These are phyloP conservation scores for Etheostoma perlongum DNA, from an alignment of 2,797 vertebrate species.

Conservation along the genomic window DNA sequence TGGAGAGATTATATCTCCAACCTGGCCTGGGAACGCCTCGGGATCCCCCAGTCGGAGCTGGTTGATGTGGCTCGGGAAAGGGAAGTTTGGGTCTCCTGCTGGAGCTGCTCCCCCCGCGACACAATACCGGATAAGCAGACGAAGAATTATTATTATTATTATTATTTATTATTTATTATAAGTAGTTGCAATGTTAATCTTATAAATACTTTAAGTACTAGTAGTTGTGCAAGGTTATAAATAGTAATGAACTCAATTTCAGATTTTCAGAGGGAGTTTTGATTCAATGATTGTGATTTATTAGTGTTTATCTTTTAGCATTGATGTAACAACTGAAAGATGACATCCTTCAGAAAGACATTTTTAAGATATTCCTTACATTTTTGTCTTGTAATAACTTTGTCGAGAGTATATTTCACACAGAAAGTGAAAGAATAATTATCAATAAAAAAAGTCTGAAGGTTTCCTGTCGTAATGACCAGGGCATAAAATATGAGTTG, in stretches of 20 bases:
- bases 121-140: no score
- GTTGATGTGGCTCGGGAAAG: no score
- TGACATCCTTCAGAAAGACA: not conserved
- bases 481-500: not conserved
- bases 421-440: not conserved
- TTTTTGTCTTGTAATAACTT: not conserved
- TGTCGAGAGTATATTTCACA: constrained; percentile 4
- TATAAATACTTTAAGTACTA: no score
- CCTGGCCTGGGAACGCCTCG: no score
- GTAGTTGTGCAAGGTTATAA: not conserved
- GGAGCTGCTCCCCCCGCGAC: no score
- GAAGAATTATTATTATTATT: no score
- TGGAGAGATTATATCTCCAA: no score
- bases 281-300: not conserved
- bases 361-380: not conserved
- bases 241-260: not conserved
- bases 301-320: not conserved
- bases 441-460: not conserved
- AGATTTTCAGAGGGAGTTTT: not conserved
- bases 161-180: no score
- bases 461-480: not conserved
- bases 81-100: no score
- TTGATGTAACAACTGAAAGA: not conserved
- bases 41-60: no score
- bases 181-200: no score